Evolutionary conservation across 2,888 invertebrate genomes (phyloP), one percentile per base, ranked within the genome.

Genomic region (Torymus auratus): DNA sequence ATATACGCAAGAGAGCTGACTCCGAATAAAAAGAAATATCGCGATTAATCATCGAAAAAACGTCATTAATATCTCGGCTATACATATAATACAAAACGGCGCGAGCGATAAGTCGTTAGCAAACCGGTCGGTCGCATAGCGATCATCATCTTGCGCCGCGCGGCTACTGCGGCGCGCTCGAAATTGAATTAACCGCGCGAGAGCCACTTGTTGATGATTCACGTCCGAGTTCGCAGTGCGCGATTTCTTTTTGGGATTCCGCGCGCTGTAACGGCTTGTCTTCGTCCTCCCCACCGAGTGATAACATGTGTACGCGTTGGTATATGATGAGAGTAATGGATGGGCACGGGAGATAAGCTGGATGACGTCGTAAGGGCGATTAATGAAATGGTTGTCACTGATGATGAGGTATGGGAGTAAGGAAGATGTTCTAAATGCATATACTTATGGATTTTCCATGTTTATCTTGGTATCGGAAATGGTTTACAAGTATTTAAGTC

Each of bases 51-150:
- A 65, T 50, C 20, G 13, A 65, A 70, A 69, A 28, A 28, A 56
- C 52, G 55, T 77, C 28, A 15, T 71, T 62, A 76, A 69, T 69
- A 76, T 55, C 23, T 53, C 12, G 53, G n/a, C 11, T 52, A 41
- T 41, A 23, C 14, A 28, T 41, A n/a, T 41, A 62, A 77, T 82
- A 84, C 82, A 84, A 83, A 20, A 62, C 64, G 60, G 65, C 3
- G 28, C 28, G 28, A 28, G 28, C 23, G 20, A 41, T 69, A 56
- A 70, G 17, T 52, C 23, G 52, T 52, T 60, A 60, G 60, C 17
- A 67, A 78, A 71, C 78, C 71, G 65, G 77, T 70, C 76, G 20
- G 77, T 70, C 76, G 20, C 2, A 15, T 20, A 28, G 28, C 13
- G 28, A 28, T n/a, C n/a, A n/a, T n/a, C n/a, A n/a, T 23, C 14